Base-by-base conservation (phyloP, 2,888 invertebrate genomes). In the Nymphalis c-album region DNA sequence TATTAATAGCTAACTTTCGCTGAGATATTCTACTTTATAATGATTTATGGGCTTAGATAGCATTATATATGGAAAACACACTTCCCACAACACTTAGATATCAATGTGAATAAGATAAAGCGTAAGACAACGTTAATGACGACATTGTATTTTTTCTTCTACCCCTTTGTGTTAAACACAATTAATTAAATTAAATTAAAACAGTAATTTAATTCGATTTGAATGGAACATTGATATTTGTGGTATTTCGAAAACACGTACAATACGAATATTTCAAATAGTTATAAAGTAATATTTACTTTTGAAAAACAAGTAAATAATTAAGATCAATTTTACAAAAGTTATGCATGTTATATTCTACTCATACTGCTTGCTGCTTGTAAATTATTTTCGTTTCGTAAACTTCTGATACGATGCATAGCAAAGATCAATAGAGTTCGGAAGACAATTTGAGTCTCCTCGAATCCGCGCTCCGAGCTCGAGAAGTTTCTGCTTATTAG, bases 1-100 rank as follows among this genome's bases (percentile, higher is more conserved):
- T 18, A 7, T 17, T 47, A 47, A 50, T 18, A 50, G 7, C 18
- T 18, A 20, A 18, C 50, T 20, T 50, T 50, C 50, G 6, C 50
- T 20, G 6, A 47, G n/a, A 7, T 26, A 16, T 26, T 7, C 16
- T n/a, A 22, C 26, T 17, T 18, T 5, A 18, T 35, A n/a, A 16
- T 60, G 46, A 60, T 47, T 60, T 20, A 26, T 22, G 18, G 16
- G 22, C 46, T 22, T 35, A 45, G 59, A 60, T 60, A 46, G 22
- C 18, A 59, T 59, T 46, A 59, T 59, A 17, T 16, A 46, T 22
- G n/a, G n/a, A 57, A 60, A 22, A 46, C 40, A 26, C 22, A 48
- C 40, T 65, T 65, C 60, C 51, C 60, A 61, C 61, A 65, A 35
- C 51, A 47, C 8, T n/a, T 65, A 47, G 31, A 26, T 47, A 46